Evolutionary conservation across 2,888 invertebrate species (phyloP).

Genomic region (Tortricodes alternella): DNA sequence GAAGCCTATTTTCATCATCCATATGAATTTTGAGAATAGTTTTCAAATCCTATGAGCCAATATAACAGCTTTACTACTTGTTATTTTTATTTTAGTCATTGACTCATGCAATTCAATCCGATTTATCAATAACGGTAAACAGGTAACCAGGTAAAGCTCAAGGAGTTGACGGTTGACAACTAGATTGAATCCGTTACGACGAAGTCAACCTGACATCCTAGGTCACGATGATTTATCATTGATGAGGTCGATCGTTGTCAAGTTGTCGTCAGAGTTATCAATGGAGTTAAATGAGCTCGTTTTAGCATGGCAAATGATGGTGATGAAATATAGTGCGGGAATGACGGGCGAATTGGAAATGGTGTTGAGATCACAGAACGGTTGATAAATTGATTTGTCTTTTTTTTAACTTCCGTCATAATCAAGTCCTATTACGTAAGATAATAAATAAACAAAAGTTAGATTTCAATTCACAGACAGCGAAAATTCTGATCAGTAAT

Average conservation of each 20-base stretch:
- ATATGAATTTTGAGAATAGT: no score
- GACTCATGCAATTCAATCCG: conserved; percentile 4
- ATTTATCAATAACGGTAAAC: conserved; percentile 13
- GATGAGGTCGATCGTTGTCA: conserved; percentile 19
- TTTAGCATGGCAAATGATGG: not conserved
- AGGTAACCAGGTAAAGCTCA: conserved; percentile 10
- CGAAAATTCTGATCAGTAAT: no score
- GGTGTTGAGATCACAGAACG: no score
- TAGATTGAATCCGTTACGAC: conserved; percentile 12
- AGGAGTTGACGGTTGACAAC: conserved; percentile 21
- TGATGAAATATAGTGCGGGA: not conserved
- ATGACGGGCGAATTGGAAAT: not conserved
- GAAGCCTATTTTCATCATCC: no score
- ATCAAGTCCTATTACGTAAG: no score
- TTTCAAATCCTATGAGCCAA: no score
- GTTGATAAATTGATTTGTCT: no score
- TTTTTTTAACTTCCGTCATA: no score
- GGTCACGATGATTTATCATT: conserved; percentile 16
- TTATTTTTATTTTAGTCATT: not conserved
- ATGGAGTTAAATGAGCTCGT: conserved; percentile 6
- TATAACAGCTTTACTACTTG: no score
- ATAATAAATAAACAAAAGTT: no score
- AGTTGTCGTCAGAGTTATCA: conserved; percentile 5
- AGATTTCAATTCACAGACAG: no score
- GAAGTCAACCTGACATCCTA: conserved; percentile 7